Evolutionary conservation across 2,113 vertebrate genomes (phyloP).

Genomic region (Psephotus haematonotus): DNA sequence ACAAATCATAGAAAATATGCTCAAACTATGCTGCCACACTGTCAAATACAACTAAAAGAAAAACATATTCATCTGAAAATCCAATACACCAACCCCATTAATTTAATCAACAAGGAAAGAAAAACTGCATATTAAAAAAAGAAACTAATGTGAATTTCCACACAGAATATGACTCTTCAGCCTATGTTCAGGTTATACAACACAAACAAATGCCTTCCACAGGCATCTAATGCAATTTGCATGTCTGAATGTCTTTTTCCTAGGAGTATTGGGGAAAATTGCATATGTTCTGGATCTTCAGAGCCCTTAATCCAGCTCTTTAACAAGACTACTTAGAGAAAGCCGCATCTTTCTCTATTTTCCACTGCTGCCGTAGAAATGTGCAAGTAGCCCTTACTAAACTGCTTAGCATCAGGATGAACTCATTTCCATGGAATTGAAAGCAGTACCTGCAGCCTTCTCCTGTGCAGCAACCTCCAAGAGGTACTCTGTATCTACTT

Average conservation of each 20-base stretch:
- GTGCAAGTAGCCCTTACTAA: conserved; percentile 11
- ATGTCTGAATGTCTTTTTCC: background rate
- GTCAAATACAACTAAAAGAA: background rate
- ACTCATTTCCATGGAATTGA: conserved; percentile 28
- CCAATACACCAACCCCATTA: background rate
- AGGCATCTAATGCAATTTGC: conserved; percentile 1
- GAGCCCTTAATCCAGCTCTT: conserved; percentile 5
- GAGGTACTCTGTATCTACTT: background rate
- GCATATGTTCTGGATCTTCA: conserved; percentile 22
- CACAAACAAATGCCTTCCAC: background rate
- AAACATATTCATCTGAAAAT: background rate
- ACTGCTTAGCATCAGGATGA: conserved; percentile 42
- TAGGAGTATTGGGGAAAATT: background rate
- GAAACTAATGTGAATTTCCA: background rate
- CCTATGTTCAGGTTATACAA: background rate
- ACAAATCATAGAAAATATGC: background rate
- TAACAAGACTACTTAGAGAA: background rate
- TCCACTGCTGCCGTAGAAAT: background rate
- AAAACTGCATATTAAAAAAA: background rate
- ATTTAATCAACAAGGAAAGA: background rate
- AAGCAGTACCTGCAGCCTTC: background rate
- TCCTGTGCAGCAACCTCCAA: background rate
- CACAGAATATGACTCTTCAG: background rate
- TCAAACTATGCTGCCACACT: background rate
- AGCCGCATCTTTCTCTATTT: conserved; percentile 37